Conservation (phyloP, 2,113 vertebrate species). For the Dasypus novemcinctus region DNA sequence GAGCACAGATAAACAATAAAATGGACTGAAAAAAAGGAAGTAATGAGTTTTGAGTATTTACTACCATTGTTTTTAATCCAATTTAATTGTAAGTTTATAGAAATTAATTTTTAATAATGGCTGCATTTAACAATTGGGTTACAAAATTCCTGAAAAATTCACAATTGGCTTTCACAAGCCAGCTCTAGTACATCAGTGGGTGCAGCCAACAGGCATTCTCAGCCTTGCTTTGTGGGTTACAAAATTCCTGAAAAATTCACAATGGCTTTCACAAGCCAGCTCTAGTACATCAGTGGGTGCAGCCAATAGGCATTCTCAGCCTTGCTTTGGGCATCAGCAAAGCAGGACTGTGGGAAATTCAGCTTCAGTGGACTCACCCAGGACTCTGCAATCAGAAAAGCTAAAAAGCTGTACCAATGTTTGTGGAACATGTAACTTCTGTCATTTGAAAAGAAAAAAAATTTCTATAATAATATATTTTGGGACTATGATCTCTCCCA, state of each 20-base stretch:
- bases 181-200: not conserved
- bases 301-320: not conserved
- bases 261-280: not conserved
- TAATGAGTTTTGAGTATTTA: not conserved
- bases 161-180: not conserved
- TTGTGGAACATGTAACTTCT: not conserved
- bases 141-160: too few relatives aligned
- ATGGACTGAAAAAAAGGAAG: not conserved
- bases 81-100: not conserved
- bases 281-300: not conserved
- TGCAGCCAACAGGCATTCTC: not conserved
- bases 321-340: not conserved
- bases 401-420: not conserved
- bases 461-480: conserved; percentile 4
- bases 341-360: not conserved
- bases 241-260: not conserved
- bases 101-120: not conserved
- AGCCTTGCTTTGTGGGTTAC: not conserved
- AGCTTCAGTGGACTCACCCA: not conserved
- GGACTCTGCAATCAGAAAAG: not conserved
- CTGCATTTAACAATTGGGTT: not conserved
- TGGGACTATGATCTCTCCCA: not conserved
- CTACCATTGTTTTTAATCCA: not conserved
- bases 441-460: not conserved
- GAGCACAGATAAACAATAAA: not conserved